These are phyloP conservation scores for Acinonyx jubatus DNA, from an alignment of 2,113 vertebrate species.

Conservation along the genomic window DNA sequence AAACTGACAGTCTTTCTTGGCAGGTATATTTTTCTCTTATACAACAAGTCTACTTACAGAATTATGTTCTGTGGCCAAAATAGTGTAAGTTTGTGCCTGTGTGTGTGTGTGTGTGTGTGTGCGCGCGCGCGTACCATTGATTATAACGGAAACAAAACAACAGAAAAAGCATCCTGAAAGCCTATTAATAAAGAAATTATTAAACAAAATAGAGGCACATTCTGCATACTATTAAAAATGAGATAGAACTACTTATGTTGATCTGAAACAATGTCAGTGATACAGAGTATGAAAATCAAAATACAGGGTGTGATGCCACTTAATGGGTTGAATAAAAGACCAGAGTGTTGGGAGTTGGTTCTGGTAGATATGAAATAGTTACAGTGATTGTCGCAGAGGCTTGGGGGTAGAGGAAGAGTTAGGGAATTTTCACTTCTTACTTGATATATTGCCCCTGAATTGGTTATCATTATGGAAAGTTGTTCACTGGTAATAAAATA, in stretches of 20 bases:
- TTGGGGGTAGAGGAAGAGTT: not conserved
- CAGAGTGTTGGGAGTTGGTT: not conserved
- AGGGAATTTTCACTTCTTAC: not conserved
- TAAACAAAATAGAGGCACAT: not conserved
- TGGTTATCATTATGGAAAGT: not conserved
- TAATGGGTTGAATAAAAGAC: not conserved
- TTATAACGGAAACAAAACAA: not conserved
- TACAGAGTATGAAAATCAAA: not conserved
- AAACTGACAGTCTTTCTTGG: not conserved
- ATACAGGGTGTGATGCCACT: not conserved
- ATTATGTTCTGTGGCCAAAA: not conserved
- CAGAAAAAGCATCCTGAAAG: not conserved
- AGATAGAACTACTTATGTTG: not conserved
- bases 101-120: not conserved
- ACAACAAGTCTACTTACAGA: not conserved
- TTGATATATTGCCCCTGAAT: not conserved
- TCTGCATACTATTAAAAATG: not conserved
- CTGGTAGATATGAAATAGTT: not conserved
- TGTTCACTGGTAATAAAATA: not conserved
- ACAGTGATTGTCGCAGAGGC: not conserved
- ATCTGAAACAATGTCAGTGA: not conserved
- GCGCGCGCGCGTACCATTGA: not conserved
- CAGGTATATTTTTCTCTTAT: not conserved
- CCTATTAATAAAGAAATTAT: not conserved
- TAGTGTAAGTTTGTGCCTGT: not conserved